These are phyloP conservation scores for Neotoxoptera formosana DNA, from an alignment of 1,140 invertebrate species.

Conservation along the genomic window DNA sequence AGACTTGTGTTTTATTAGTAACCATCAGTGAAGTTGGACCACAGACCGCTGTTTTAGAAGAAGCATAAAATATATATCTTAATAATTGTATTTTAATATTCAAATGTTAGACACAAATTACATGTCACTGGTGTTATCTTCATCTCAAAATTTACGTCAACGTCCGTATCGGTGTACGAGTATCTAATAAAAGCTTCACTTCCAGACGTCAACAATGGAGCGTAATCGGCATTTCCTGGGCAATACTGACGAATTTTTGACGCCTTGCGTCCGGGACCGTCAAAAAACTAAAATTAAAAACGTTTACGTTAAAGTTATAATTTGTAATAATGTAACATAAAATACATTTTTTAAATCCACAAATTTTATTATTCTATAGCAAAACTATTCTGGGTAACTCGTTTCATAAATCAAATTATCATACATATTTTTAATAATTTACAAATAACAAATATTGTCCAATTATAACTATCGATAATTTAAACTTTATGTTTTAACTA, in stretches of 20 bases:
- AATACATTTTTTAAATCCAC: not conserved
- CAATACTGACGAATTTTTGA: conserved; percentile 12
- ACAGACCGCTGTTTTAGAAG: not conserved
- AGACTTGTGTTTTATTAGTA: conserved; percentile 25
- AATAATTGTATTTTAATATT: not conserved
- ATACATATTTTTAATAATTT: not conserved
- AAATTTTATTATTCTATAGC: not conserved
- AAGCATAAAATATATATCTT: not conserved
- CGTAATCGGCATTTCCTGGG: not conserved
- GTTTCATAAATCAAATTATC: not conserved
- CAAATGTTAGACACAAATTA: not conserved
- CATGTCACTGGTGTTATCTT: conserved; percentile 25
- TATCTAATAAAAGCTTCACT: conserved; percentile 24
- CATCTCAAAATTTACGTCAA: conserved; percentile 16
- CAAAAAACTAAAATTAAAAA: conserved; percentile 20
- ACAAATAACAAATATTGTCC: not conserved
- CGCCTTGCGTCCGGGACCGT: conserved; percentile 5
- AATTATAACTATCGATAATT: not conserved
- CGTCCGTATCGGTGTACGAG: not conserved
- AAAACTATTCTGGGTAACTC: too few relatives aligned
- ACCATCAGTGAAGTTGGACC: not conserved
- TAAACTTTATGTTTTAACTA: not conserved
- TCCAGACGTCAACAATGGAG: not conserved
- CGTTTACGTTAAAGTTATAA: not conserved
- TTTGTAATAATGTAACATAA: not conserved